Evolutionary conservation across 2,113 vertebrate species (phyloP), one percentile per base, ranked within the genome.

Genomic region (Pristiophorus japonicus): DNA sequence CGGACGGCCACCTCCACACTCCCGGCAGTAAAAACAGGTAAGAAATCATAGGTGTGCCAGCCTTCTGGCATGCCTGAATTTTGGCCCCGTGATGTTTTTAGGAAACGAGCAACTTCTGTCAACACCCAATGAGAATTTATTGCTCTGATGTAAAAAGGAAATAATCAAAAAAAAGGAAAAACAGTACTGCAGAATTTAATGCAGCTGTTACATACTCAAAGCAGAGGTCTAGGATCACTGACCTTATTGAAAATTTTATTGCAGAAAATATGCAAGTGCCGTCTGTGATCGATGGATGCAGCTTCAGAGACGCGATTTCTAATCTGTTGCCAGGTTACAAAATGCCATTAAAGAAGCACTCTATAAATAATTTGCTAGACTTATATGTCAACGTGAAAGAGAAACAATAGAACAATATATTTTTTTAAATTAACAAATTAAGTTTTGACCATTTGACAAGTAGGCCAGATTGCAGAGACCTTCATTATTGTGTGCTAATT

Each of bases 261-360:
- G 34, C 62, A 62, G n/a, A 92, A 92, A 38, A 63, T 92, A 63
- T 63, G 88, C 85, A 88, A 88, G 51, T 55, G 45, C 30, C 30
- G 51, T 38, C n/a, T 92, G 18, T 38, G 59, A 63, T 92, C n/a
- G 34, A 92, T 63, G 88, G n/a, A 63, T 63, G 30, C 22, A 59
- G 62, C 14, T 63, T 92, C 34, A 92, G 1, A 62, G 88, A 92
- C 63, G 88, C 59, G n/a, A 34, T 92, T 92, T 8, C 24, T 63
- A 92, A 92, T 90, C 88, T 92, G 34, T 92, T 92, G 59, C 88
- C 88, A 62, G 88, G 59, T 62, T 92, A 92, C 88, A 38, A 92
- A 88, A 92, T 92, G 34, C 88, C 88, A 34, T 63, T 62, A 38
- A 87, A 92, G 59, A 62, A 38, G 88, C 88, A 92, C 34, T 34